These are phyloP conservation scores for Sebastes wilsoni DNA, from an alignment of 2,797 vertebrate species.

Conservation along the genomic window DNA sequence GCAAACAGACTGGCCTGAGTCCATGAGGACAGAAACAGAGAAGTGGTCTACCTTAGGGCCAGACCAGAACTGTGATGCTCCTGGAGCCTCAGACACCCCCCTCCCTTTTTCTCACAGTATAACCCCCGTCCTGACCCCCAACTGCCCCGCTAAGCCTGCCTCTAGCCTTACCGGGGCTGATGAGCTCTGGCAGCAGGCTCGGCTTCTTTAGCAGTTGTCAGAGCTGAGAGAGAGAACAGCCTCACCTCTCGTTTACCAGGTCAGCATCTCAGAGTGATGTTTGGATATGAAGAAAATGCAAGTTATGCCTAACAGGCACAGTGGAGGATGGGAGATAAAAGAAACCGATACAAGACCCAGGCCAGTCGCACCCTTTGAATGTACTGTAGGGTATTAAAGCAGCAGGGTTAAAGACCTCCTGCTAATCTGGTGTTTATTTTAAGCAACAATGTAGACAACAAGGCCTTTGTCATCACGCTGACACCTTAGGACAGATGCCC, in stretches of 20 bases:
- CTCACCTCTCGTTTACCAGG: neutral
- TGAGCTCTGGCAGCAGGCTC: constrained; percentile 24
- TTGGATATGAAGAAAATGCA: constrained; percentile 15
- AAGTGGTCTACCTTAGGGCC: neutral
- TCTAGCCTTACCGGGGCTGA: neutral
- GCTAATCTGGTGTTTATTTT: neutral
- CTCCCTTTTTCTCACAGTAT: neutral
- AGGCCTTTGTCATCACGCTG: neutral
- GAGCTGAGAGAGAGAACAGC: constrained; percentile 26
- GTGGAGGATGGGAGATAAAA: constrained; percentile 1
- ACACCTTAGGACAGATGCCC: neutral
- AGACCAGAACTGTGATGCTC: neutral
- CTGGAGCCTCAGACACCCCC: neutral
- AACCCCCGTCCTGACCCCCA: neutral
- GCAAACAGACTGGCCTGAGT: neutral
- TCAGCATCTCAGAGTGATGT: constrained; percentile 23
- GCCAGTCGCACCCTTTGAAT: neutral
- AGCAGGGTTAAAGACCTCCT: neutral
- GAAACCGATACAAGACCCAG: neutral
- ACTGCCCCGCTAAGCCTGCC: constrained; percentile 6
- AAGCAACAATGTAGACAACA: neutral
- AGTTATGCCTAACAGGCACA: neutral
- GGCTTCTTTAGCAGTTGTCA: constrained; percentile 54
- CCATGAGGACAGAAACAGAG: neutral
- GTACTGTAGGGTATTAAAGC: neutral